Evolutionary conservation across 2,888 invertebrate species (phyloP).

Genomic region (Girardia tigrina): DNA sequence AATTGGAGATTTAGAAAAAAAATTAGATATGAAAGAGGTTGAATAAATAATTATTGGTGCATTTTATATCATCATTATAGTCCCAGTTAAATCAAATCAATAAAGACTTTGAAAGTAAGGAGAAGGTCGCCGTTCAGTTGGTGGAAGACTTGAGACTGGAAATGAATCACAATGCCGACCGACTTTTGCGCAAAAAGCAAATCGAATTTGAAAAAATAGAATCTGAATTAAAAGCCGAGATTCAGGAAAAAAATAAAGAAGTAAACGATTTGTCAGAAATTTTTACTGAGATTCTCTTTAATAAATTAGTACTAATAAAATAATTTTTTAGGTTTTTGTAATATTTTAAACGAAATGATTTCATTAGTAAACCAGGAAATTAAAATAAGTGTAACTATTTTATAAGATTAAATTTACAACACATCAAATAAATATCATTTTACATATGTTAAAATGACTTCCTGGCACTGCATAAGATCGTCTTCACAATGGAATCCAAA

Average conservation of each 20-base stretch:
- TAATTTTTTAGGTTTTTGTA: too few relatives aligned
- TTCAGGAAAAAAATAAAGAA: slow-evolving; percentile 20
- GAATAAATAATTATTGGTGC: not conserved
- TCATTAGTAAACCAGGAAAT: too few relatives aligned
- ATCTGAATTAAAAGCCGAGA: slow-evolving; percentile 6
- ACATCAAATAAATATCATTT: too few relatives aligned
- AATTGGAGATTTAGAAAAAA: not conserved
- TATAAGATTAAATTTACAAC: too few relatives aligned
- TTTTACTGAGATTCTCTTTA: too few relatives aligned
- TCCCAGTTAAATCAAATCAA: not conserved
- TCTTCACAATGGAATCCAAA: too few relatives aligned
- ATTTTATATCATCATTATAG: not conserved
- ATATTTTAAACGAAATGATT: too few relatives aligned
- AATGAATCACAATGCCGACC: not conserved
- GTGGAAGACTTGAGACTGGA: not conserved
- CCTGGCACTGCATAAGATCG: too few relatives aligned
- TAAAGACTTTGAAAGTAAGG: slow-evolving; percentile 1
- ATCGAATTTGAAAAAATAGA: slow-evolving; percentile 6
- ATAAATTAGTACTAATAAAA: too few relatives aligned
- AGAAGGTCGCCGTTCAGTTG: not conserved
- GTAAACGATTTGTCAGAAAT: not conserved
- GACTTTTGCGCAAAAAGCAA: not conserved
- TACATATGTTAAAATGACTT: too few relatives aligned
- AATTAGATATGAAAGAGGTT: not conserved
- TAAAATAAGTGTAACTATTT: too few relatives aligned